Evolutionary conservation across 2,888 invertebrate genomes (phyloP).

Genomic region (Ectemnius continuus): DNA sequence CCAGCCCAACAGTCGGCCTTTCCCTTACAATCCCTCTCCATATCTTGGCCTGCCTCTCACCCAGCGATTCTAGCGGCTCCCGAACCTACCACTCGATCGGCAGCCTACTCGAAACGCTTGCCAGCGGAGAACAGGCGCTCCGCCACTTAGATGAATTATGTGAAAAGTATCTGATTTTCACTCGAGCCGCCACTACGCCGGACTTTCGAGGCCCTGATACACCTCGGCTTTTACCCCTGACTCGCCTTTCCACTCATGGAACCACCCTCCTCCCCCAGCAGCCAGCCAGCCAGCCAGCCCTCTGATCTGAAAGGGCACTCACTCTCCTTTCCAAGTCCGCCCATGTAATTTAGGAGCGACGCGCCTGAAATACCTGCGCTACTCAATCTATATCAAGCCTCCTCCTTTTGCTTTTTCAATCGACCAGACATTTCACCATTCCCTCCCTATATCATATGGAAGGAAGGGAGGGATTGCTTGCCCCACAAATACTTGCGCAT

Average conservation of each 20-base stretch:
- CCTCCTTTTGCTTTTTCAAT: neutral
- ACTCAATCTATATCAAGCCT: neutral
- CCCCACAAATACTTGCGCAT: too few relatives aligned
- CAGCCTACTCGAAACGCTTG: slow-evolving; percentile 61
- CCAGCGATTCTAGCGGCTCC: slow-evolving; percentile 22
- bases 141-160: slow-evolving; percentile 59
- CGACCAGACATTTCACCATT: neutral
- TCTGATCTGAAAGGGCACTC: neutral
- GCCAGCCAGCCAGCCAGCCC: neutral
- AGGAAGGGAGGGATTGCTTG: too few relatives aligned
- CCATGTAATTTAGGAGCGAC: neutral
- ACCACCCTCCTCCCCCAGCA: neutral
- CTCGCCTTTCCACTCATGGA: neutral
- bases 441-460: neutral
- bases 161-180: slow-evolving; percentile 66
- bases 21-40: slow-evolving; percentile 5
- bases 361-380: neutral
- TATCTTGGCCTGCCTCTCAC: slow-evolving; percentile 19
- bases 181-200: neutral
- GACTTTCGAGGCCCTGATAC: neutral
- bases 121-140: slow-evolving; percentile 33
- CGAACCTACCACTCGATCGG: slow-evolving; percentile 12
- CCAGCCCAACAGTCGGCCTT: neutral
- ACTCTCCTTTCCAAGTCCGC: slow-evolving; percentile 3
- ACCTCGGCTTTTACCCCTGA: neutral